Evolutionary conservation across 2,797 vertebrate species (phyloP).

Genomic region (Sebastes kiyomatsui): DNA sequence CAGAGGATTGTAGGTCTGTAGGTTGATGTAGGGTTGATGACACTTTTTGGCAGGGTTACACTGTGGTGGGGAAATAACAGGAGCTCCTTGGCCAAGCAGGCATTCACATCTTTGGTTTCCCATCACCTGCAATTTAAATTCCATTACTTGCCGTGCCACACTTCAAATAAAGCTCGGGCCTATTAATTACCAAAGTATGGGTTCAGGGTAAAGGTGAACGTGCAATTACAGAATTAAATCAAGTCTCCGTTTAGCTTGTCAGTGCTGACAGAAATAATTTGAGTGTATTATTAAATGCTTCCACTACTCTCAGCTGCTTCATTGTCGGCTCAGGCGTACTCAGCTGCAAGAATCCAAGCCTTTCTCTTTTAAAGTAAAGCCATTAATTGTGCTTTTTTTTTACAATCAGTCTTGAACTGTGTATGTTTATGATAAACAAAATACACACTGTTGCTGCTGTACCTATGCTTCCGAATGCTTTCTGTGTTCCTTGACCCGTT

Average conservation of each 20-base stretch:
- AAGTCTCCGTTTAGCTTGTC: slow-evolving; percentile 82
- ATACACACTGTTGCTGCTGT: background rate
- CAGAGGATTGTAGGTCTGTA: slow-evolving; percentile 2
- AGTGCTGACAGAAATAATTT: slow-evolving; percentile 85
- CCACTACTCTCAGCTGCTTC: slow-evolving; percentile 53
- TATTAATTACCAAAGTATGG: slow-evolving; percentile 83
- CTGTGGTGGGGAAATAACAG: slow-evolving; percentile 40
- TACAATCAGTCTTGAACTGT: background rate
- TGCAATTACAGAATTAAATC: slow-evolving; percentile 86
- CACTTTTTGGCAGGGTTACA: slow-evolving; percentile 44
- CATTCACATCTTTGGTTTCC: slow-evolving; percentile 66
- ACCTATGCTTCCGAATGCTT: background rate
- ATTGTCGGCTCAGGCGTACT: slow-evolving; percentile 37
- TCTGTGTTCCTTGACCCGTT: slow-evolving; percentile 24
- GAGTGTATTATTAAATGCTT: slow-evolving; percentile 83
- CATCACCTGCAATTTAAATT: slow-evolving; percentile 81
- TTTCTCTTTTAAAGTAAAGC: slow-evolving; percentile 30
- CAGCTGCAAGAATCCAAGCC: slow-evolving; percentile 27
- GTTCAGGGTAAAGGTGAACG: slow-evolving; percentile 80
- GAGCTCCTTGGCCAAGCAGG: slow-evolving; percentile 20
- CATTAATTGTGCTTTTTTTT: background rate
- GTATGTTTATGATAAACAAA: background rate
- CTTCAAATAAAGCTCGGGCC: slow-evolving; percentile 78
- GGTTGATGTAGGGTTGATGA: slow-evolving; percentile 30
- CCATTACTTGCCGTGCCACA: slow-evolving; percentile 77